These are phyloP conservation scores for Phycodurus eques DNA, from an alignment of 2,113 vertebrate species.

Conservation along the genomic window DNA sequence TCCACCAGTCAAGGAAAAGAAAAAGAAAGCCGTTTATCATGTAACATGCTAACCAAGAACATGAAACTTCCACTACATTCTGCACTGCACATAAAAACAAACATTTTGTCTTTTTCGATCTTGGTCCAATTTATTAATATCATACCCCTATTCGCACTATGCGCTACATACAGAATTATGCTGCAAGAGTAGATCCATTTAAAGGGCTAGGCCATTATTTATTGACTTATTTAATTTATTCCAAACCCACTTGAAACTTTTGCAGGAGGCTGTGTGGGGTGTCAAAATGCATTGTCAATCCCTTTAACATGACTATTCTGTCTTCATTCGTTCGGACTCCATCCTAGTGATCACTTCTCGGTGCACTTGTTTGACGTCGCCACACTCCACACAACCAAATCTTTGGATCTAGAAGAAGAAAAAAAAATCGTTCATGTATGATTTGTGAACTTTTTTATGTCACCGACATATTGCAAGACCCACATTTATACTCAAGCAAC, in stretches of 20 bases:
- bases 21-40: constrained; percentile 25
- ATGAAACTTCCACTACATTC: constrained; percentile 31
- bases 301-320: constrained; percentile 64
- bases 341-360: constrained; percentile 8
- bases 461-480: constrained; percentile 6
- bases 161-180: constrained; percentile 70
- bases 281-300: constrained; percentile 65
- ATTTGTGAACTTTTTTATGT: constrained; percentile 2
- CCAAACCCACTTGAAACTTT: constrained; percentile 50
- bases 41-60: constrained; percentile 35
- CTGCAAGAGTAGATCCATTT: constrained; percentile 75
- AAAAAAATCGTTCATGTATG: constrained; percentile 8
- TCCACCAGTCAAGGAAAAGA: constrained; percentile 19
- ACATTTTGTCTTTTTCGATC: constrained; percentile 24
- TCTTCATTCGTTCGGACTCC: constrained; percentile 44
- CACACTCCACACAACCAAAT: constrained; percentile 25
- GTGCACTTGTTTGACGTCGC: constrained; percentile 22
- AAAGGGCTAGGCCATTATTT: constrained; percentile 73
- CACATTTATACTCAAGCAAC: background rate
- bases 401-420: constrained; percentile 9
- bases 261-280: constrained; percentile 64
- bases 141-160: constrained; percentile 54
- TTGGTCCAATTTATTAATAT: constrained; percentile 19
- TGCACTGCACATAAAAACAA: constrained; percentile 14
- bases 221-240: constrained; percentile 30